phyloP scores from a whole-genome alignment of 2,797 vertebrate species.

The Sarcophilus harrisii region DNA sequence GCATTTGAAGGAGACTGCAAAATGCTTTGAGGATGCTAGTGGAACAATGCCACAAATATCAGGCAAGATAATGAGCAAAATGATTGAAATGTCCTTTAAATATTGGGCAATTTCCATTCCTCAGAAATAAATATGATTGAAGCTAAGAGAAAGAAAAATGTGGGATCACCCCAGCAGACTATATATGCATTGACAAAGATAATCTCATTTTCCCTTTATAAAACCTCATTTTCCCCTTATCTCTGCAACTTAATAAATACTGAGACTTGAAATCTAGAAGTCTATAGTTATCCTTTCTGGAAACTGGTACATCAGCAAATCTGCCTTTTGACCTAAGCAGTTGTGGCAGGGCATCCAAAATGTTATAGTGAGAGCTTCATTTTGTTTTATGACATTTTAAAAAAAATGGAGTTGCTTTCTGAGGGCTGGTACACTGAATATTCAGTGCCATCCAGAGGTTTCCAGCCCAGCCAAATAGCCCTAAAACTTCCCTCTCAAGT shows the following conservation, averaged over 20 bases:
- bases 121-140: slow-evolving; percentile 24
- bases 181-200: neutral
- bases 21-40: neutral
- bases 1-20: neutral
- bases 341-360: neutral
- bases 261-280: slow-evolving; percentile 37
- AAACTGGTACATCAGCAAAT: neutral
- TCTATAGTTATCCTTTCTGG: slow-evolving; percentile 20
- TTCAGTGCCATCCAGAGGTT: slow-evolving; percentile 39
- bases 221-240: slow-evolving; percentile 37
- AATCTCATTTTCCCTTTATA: slow-evolving; percentile 33
- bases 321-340: neutral
- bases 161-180: neutral
- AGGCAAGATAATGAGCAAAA: slow-evolving; percentile 35
- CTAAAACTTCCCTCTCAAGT: slow-evolving; percentile 38
- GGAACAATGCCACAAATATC: neutral
- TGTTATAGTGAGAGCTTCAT: neutral
- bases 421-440: slow-evolving; percentile 32
- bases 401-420: slow-evolving; percentile 52
- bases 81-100: slow-evolving; percentile 21
- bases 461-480: neutral
- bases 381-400: slow-evolving; percentile 54
- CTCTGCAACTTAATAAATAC: slow-evolving; percentile 21
- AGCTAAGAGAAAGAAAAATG: slow-evolving; percentile 7
- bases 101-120: slow-evolving; percentile 12